A percentile compares a stretch with the other conserved stretches of the same genome.
Conservation (phyloP, 2,113 vertebrate species). For the Boulengerochromis microlepis region DNA sequence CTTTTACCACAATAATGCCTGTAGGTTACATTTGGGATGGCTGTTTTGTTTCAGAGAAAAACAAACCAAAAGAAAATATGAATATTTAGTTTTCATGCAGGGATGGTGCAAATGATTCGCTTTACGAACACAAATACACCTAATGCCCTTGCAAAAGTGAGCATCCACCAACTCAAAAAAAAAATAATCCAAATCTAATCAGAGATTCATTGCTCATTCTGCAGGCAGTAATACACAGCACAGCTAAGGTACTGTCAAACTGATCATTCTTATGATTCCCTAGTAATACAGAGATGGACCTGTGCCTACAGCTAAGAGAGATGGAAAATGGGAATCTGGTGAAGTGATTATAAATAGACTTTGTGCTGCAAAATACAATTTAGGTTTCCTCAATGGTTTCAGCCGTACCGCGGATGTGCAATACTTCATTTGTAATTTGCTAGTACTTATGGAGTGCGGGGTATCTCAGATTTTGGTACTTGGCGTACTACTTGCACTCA, state of each 20-base stretch:
- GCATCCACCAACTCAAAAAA: not conserved
- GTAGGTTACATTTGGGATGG: not conserved
- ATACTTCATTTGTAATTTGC: constrained; percentile 19
- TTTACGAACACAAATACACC: not conserved
- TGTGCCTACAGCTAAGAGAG: constrained; percentile 38
- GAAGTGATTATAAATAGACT: constrained; percentile 52
- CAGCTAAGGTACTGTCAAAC: constrained; percentile 35
- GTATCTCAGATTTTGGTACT: not conserved
- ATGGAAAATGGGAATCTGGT: constrained; percentile 27
- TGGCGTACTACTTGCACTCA: not conserved
- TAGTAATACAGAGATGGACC: constrained; percentile 24
- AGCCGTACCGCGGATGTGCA: constrained; percentile 1
- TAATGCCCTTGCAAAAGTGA: constrained; percentile 22
- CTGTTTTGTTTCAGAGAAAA: not conserved
- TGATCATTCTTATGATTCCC: constrained; percentile 47
- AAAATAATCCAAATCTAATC: constrained; percentile 18
- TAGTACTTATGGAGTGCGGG: not conserved
- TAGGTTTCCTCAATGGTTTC: not conserved
- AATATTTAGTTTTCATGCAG: not conserved
- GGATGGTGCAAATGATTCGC: constrained; percentile 14
- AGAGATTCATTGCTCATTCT: constrained; percentile 26
- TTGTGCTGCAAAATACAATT: constrained; percentile 21
- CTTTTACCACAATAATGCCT: not conserved
- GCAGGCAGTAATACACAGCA: constrained; percentile 17
- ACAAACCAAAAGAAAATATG: not conserved